A percentile compares a stretch with the other conserved stretches of the same genome.
Evolutionary conservation across 2,888 invertebrate species (phyloP).

Genomic region (Acleris sparsana): DNA sequence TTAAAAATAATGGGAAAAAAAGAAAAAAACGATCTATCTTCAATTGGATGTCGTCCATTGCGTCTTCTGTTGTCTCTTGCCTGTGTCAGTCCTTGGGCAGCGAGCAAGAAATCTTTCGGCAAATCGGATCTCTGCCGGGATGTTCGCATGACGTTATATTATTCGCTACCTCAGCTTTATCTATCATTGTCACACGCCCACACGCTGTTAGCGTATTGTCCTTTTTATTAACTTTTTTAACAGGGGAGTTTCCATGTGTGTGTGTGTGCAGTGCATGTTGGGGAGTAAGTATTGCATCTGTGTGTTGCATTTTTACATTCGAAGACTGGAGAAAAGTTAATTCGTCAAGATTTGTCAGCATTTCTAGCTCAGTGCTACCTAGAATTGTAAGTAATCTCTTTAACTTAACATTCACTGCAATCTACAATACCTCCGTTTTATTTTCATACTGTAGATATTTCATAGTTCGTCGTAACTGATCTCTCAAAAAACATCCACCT

Average conservation of each 20-base stretch:
- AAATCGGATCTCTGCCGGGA: slow-evolving; percentile 51
- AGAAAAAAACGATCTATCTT: too few species aligned
- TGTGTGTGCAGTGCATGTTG: slow-evolving; percentile 6
- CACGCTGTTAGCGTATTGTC: slow-evolving; percentile 39
- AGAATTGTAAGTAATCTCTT: too few species aligned
- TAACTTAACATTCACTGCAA: too few species aligned
- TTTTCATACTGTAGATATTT: too few species aligned
- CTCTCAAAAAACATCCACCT: too few species aligned
- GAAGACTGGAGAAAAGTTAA: too few species aligned
- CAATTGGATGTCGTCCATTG: neutral
- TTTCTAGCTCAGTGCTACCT: too few species aligned
- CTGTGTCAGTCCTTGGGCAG: slow-evolving; percentile 28
- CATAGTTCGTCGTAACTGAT: too few species aligned
- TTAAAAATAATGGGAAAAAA: too few species aligned
- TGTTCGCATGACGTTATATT: slow-evolving; percentile 65
- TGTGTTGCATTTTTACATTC: neutral
- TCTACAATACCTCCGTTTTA: too few species aligned
- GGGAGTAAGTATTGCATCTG: neutral
- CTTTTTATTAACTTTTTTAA: slow-evolving; percentile 37
- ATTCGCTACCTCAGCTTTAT: slow-evolving; percentile 58
- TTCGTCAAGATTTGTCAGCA: too few species aligned
- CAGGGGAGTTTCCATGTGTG: slow-evolving; percentile 26
- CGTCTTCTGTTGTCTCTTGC: slow-evolving; percentile 5
- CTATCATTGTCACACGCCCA: slow-evolving; percentile 61
- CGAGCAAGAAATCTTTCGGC: slow-evolving; percentile 37